Evolutionary conservation across 2,113 vertebrate genomes (phyloP), one percentile per base, ranked within the genome.

Genomic region (Oceanodroma tethys): DNA sequence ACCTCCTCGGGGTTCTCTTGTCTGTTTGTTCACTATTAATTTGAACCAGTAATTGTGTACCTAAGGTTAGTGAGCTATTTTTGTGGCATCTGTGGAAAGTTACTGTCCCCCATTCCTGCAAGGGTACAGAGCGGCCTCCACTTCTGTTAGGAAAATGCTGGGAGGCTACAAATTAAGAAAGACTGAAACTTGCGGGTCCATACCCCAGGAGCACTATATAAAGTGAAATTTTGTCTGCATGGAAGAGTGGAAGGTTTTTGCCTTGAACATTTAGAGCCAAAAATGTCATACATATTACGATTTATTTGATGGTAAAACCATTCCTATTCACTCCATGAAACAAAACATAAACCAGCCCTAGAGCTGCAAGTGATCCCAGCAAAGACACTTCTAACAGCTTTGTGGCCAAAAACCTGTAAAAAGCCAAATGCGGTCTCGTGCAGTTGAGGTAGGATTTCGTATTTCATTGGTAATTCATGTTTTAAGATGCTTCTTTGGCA

Each of bases 21-120:
- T 30, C n/a, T 91, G 0, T 42, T 25, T 43, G 21, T 23, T 71
- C 19, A 3, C 45, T 42, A 0, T 58, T 30, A 5, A 23, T 40
- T 21, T 71, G 59, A 36, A 7, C 12, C 20, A 14, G 23, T 26
- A 40, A 9, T 65, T 32, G 17, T 15, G 62, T 26, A 7, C 16
- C 23, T 34, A 1, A 23, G 19, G 18, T 18, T 65, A 40, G 17
- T 42, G 72, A 81, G 26, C 30, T 86, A 1, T 0, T 43, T 43
- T 26, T 59, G 4, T 3, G 56, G 32, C 5, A 16, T 68, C 36
- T 63, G 0, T 42, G 38, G 1, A 5, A 47, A 72, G 30, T 29
- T 50, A 2, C 47, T 59, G 52, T 20, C 53, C 8, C 26, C 18
- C 5, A 0, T 67, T 52, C 62, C 36, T 7, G 6, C n/a, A 17